These are phyloP conservation scores for Chiridota heheva DNA, from an alignment of 35 echinoderm and acorn worm genomes.

Conservation along the genomic window DNA sequence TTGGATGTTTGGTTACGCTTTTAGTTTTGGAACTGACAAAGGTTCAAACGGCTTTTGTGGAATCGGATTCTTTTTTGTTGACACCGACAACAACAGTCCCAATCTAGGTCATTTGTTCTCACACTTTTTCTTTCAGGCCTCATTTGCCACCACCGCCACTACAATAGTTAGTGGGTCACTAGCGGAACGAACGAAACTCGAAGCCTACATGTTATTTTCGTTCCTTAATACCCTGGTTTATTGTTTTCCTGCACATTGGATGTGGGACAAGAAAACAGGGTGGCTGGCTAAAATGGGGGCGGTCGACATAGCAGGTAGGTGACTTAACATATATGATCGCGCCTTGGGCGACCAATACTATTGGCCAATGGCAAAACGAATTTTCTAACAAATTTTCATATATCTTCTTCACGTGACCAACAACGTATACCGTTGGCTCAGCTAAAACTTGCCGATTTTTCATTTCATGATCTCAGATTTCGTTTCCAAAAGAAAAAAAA, in stretches of 20 bases:
- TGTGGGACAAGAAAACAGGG: slow-evolving; percentile 69
- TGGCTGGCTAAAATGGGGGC: slow-evolving; percentile 73
- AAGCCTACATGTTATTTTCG: slow-evolving; percentile 88
- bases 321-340: no score
- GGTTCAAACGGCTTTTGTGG: slow-evolving; percentile 67
- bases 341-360: no score
- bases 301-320: slow-evolving; percentile 75
- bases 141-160: slow-evolving; percentile 93
- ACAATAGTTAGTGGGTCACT: slow-evolving; percentile 91
- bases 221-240: slow-evolving; percentile 96
- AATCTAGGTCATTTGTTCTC: slow-evolving; percentile 70
- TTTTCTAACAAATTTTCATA: no score
- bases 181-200: slow-evolving; percentile 92
- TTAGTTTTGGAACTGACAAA: slow-evolving; percentile 68
- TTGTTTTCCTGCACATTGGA: slow-evolving; percentile 81
- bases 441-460: no score
- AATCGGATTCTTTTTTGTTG: slow-evolving; percentile 80
- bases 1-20: slow-evolving; percentile 90
- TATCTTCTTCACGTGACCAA: no score
- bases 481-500: no score
- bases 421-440: no score
- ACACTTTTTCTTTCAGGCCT: slow-evolving; percentile 93
- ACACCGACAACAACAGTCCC: slow-evolving; percentile 20
- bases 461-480: no score
- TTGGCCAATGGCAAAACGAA: no score